Percentiles rank a stretch among this genome's conserved stretches.
Evolutionary conservation across 2,797 vertebrate species (phyloP).

Genomic region (Poeciliopsis paucimaculata): DNA sequence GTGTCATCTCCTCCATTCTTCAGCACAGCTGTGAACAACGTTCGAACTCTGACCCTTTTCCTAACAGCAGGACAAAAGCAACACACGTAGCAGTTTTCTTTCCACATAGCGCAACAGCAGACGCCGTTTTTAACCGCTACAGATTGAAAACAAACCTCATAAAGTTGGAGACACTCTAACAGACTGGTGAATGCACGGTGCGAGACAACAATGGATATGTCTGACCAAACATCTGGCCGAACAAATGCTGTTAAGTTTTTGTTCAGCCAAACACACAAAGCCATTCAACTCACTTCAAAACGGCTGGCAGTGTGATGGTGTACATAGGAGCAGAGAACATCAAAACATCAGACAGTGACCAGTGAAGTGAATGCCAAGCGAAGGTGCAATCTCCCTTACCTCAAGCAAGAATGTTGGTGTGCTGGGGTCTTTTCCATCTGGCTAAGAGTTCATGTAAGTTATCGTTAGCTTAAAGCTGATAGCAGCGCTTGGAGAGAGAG

Average conservation of each 20-base stretch:
- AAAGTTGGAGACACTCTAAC: neutral
- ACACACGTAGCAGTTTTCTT: neutral
- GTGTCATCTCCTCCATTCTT: neutral
- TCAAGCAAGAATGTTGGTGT: neutral
- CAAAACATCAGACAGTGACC: neutral
- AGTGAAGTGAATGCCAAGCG: neutral
- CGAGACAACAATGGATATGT: neutral
- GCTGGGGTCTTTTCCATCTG: neutral
- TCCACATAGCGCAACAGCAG: neutral
- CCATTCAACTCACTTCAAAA: neutral
- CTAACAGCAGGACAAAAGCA: neutral
- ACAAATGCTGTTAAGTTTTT: neutral
- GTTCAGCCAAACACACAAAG: neutral
- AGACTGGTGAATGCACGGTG: neutral
- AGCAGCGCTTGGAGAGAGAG: neutral
- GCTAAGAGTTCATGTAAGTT: neutral
- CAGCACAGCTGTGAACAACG: neutral
- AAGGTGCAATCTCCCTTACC: neutral
- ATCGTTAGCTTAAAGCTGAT: neutral
- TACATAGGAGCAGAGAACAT: neutral
- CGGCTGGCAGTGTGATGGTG: neutral
- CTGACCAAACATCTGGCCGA: neutral
- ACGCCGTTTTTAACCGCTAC: neutral
- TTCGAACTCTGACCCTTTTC: neutral
- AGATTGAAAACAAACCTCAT: neutral